Evolutionary conservation across 2,797 vertebrate genomes (phyloP), one percentile per base, ranked within the genome.

Genomic region (Phataginus tricuspis): DNA sequence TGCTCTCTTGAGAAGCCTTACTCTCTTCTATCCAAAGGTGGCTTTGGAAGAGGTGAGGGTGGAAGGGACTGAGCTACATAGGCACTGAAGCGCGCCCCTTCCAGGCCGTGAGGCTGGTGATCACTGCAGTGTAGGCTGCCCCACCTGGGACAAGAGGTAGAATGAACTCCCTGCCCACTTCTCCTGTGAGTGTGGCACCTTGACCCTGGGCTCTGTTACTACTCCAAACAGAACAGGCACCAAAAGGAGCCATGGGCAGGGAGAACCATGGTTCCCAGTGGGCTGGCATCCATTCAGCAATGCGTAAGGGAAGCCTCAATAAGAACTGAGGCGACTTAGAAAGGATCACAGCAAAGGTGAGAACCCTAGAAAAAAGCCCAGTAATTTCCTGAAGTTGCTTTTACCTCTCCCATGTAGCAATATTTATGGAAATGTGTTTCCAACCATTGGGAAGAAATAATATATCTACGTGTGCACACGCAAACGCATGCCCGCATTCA

Each of bases 341-440:
- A 85, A 29, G 66, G 21, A 53, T 21, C 57, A 74, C 78, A 86
- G 2, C 83, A 95, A 80, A 90, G 27, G 39, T 31, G 45, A 68
- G 27, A n/a, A 31, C 8, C 13, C 5, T 2, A 13, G 45, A 49
- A 29, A 71, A 57, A 88, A 59, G 21, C 7, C 37, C 16, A 53
- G 18, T 19, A 12, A 8, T 31, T 53, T 72, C 9, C 51, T 13
- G 14, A 6, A n/a, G 29, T 72, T 69, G 49, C n/a, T 77, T 51
- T n/a, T 14, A 27, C 31, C 51, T 75, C 34, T n/a, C 42, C 21
- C 55, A 21, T 23, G 0, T 5, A 34, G 34, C 23, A 74, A 12
- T 53, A 61, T 69, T 74, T 49, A 21, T 23, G 31, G 49, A 59
- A 86, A 64, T 77, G 16, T 1, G 31, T 14, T 88, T 86, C 74